A percentile compares a stretch with the other conserved stretches of the same genome.
Conservation (phyloP, 2,797 vertebrate species). For the Sebastes glaucus region DNA sequence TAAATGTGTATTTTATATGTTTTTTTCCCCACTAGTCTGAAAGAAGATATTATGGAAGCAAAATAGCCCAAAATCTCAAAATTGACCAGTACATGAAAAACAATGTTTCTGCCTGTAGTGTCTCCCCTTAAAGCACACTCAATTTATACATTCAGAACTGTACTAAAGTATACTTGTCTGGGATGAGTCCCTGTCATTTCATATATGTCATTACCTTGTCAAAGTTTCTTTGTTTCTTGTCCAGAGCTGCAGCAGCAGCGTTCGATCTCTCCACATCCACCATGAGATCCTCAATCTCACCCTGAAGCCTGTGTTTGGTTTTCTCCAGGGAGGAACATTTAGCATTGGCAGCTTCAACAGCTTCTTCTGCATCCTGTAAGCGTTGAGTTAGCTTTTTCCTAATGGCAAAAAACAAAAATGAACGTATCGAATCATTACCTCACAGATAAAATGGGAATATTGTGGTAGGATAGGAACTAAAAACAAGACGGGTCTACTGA, state of each 20-base stretch:
- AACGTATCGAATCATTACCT: not conserved
- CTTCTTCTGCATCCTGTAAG: slow-evolving; percentile 90
- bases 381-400: slow-evolving; percentile 88
- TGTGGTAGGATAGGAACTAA: not conserved
- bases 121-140: not conserved
- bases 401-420: not conserved
- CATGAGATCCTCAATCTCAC: slow-evolving; percentile 91
- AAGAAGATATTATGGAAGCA: too few species aligned
- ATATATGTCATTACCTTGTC: slow-evolving; percentile 83
- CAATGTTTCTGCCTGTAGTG: too few species aligned
- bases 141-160: not conserved
- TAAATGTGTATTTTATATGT: too few species aligned
- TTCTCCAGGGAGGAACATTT: slow-evolving; percentile 93
- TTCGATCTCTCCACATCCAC: slow-evolving; percentile 90
- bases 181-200: not conserved
- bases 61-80: too few species aligned
- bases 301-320: slow-evolving; percentile 89
- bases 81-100: too few species aligned
- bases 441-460: not conserved
- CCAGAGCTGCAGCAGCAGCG: slow-evolving; percentile 80
- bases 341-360: slow-evolving; percentile 89
- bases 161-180: not conserved
- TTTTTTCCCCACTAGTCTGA: too few species aligned
- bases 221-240: slow-evolving; percentile 91
- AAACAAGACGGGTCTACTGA: not conserved